phyloP scores from a whole-genome alignment of 2,888 invertebrate species.

The Lithosia quadra region DNA sequence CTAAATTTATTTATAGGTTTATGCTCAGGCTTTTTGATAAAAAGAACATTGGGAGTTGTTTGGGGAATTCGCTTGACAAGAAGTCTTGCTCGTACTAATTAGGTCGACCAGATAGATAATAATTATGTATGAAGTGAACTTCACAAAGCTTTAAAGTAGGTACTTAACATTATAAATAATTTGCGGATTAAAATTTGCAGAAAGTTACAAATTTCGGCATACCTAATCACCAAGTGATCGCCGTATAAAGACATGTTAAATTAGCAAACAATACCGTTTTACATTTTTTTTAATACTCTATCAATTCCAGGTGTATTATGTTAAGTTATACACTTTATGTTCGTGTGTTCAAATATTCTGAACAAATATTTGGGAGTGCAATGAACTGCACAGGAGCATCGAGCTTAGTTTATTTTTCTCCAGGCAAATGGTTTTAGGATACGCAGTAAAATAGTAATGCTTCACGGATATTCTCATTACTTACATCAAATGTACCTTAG shows the following conservation, averaged over 20 bases:
- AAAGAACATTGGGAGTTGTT: no score
- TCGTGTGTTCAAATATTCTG: constrained; percentile 71
- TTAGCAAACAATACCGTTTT: constrained; percentile 33
- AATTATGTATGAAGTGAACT: no score
- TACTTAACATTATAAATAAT: no score
- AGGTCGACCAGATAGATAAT: no score
- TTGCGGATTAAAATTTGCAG: no score
- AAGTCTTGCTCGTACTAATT: no score
- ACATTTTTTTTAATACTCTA: constrained; percentile 47
- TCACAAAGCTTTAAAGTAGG: no score
- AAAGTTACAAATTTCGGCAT: no score
- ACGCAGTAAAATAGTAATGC: constrained; percentile 60
- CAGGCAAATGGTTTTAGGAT: constrained; percentile 59
- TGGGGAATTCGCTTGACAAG: no score
- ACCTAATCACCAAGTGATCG: neutral
- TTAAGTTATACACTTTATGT: constrained; percentile 66
- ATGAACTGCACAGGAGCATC: constrained; percentile 56
- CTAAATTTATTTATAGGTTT: no score
- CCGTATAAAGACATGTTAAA: constrained; percentile 24
- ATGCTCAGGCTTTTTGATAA: no score
- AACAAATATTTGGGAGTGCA: constrained; percentile 68
- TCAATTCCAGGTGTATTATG: constrained; percentile 31
- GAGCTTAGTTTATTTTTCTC: constrained; percentile 62
- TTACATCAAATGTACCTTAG: constrained; percentile 33
- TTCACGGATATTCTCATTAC: constrained; percentile 58